Percentiles rank a stretch among this genome's conserved stretches.
Evolutionary conservation across 1,140 invertebrate species (phyloP).

Genomic region (Marisa cornuarietis): DNA sequence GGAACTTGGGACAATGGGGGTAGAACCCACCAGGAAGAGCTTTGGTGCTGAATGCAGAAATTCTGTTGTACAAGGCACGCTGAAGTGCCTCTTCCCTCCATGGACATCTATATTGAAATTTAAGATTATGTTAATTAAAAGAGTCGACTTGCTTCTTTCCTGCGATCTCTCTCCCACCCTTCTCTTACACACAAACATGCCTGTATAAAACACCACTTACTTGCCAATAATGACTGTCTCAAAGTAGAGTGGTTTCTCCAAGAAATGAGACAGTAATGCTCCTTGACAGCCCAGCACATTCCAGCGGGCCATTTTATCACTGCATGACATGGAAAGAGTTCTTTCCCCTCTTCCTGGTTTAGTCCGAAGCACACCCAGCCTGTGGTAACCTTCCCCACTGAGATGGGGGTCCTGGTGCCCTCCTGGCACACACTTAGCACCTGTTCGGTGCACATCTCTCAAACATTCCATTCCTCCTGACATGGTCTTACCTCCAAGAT

Average conservation of each 20-base stretch:
- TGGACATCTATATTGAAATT: constrained; percentile 65
- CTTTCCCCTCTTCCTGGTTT: constrained; percentile 92
- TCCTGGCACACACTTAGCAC: constrained; percentile 82
- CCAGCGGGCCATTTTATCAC: constrained; percentile 93
- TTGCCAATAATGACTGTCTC: constrained; percentile 76
- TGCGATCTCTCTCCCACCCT: neutral
- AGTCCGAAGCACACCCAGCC: constrained; percentile 78
- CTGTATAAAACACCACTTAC: constrained; percentile 37
- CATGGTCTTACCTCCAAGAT: neutral
- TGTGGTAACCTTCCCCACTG: constrained; percentile 75
- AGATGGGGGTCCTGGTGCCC: constrained; percentile 59
- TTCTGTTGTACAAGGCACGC: constrained; percentile 70
- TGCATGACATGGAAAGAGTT: constrained; percentile 90
- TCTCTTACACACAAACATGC: neutral
- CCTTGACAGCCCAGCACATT: constrained; percentile 88
- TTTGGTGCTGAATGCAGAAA: constrained; percentile 25
- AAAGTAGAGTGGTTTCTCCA: constrained; percentile 80
- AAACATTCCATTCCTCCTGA: neutral
- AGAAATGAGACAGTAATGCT: constrained; percentile 76
- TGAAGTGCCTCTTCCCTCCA: constrained; percentile 74
- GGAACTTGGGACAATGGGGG: constrained; percentile 52
- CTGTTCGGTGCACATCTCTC: constrained; percentile 82
- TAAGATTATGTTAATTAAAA: neutral
- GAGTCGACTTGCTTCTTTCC: neutral
- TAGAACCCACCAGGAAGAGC: constrained; percentile 36